phyloP scores from a whole-genome alignment of 2,113 vertebrate species.

The Pelusios castaneus region DNA sequence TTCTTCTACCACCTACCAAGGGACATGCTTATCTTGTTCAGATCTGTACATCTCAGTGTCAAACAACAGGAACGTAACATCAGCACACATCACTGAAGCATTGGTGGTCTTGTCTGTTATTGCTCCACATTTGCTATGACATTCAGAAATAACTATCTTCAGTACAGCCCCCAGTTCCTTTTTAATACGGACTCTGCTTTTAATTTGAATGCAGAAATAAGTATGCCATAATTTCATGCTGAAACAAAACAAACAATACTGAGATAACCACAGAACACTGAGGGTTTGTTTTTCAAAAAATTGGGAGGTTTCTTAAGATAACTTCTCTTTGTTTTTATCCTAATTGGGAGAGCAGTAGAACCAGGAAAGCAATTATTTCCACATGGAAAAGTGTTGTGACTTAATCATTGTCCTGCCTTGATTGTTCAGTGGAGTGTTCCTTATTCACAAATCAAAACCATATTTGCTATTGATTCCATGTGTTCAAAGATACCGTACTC shows the following conservation, averaged over 20 bases:
- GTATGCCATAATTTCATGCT: constrained; percentile 34
- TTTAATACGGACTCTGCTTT: constrained; percentile 40
- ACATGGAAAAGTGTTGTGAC: neutral
- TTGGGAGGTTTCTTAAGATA: constrained; percentile 39
- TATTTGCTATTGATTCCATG: neutral
- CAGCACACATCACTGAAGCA: neutral
- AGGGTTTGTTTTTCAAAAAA: constrained; percentile 45
- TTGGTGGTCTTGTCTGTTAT: neutral
- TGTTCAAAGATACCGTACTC: neutral
- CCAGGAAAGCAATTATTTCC: constrained; percentile 47
- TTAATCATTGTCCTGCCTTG: constrained; percentile 2
- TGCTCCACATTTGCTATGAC: neutral
- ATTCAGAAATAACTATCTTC: neutral
- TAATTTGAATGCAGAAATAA: constrained; percentile 56
- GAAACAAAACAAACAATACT: constrained; percentile 42
- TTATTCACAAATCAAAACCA: neutral
- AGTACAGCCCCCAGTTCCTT: constrained; percentile 4
- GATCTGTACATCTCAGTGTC: neutral
- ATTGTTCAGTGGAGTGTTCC: neutral
- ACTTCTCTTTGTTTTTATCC: constrained; percentile 41
- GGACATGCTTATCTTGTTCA: neutral
- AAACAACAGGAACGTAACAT: neutral
- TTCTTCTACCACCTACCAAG: neutral
- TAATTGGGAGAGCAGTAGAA: constrained; percentile 38
- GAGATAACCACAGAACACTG: constrained; percentile 14